These are phyloP conservation scores for Lamprotornis superbus DNA, from an alignment of 2,113 vertebrate species.

Conservation along the genomic window DNA sequence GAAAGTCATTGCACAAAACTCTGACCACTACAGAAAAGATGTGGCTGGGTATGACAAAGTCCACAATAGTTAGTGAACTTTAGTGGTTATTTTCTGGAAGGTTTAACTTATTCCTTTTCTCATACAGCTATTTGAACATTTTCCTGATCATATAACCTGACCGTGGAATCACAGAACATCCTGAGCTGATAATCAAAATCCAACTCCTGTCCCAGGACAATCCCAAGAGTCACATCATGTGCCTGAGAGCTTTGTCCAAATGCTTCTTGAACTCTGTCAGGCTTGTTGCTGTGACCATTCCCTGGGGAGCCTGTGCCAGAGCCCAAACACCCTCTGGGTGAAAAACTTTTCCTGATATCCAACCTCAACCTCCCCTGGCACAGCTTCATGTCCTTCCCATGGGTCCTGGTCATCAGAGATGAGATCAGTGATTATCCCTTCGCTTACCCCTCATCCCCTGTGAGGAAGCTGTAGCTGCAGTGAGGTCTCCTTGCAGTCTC, in stretches of 20 bases:
- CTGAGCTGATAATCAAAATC: fast-evolving
- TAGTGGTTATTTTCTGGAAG: background rate
- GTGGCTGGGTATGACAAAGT: fast-evolving
- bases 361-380: too few species aligned
- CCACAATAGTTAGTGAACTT: background rate
- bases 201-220: background rate
- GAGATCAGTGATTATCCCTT: too few species aligned
- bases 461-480: background rate
- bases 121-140: fast-evolving
- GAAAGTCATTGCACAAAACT: background rate
- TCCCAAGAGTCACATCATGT: background rate
- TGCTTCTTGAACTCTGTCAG: too few species aligned
- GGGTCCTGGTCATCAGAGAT: too few species aligned
- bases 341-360: too few species aligned
- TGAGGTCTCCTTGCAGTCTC: too few species aligned
- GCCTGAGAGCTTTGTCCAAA: too few species aligned
- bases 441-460: fast-evolving
- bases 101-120: background rate
- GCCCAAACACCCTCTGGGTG: too few species aligned
- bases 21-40: background rate
- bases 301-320: too few species aligned
- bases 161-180: background rate
- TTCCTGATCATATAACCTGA: background rate
- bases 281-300: too few species aligned
- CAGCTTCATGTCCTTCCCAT: background rate